phyloP scores from a whole-genome alignment of 2,888 invertebrate genomes.

The Laothoe populi region DNA sequence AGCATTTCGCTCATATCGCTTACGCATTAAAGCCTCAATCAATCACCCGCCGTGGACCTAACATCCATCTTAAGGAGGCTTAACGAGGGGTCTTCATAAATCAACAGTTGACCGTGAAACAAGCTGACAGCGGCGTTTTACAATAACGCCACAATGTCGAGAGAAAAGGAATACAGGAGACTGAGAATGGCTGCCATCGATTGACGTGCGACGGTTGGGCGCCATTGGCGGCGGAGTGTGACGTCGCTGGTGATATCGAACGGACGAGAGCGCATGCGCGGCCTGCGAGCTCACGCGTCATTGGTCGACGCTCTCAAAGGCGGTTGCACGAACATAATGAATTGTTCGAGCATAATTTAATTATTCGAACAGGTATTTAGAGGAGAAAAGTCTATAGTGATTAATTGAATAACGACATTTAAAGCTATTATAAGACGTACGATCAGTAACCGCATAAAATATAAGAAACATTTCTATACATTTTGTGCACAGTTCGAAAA shows the following conservation, averaged over 20 bases:
- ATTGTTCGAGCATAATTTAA: conserved; percentile 37
- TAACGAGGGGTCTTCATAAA: conserved; percentile 27
- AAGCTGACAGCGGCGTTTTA: conserved; percentile 39
- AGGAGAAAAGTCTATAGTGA: neutral
- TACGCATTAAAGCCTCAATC: neutral
- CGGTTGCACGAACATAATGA: conserved; percentile 56
- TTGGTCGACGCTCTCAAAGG: conserved; percentile 57
- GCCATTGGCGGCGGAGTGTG: conserved; percentile 74
- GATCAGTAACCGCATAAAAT: neutral
- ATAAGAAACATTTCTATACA: too few relatives aligned
- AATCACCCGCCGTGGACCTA: neutral
- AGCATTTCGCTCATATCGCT: neutral
- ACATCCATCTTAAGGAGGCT: conserved; percentile 7
- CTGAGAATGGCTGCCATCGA: conserved; percentile 70
- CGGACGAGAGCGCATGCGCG: conserved; percentile 79
- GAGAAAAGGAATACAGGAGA: conserved; percentile 36
- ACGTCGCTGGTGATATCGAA: conserved; percentile 78
- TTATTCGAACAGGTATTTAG: conserved; percentile 22
- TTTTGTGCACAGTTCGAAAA: too few relatives aligned
- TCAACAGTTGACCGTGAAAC: conserved; percentile 53
- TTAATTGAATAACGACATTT: neutral
- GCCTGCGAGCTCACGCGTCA: conserved; percentile 50
- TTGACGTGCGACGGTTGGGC: conserved; percentile 70
- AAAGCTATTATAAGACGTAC: neutral
- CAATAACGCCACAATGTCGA: conserved; percentile 44